Base-by-base conservation (phyloP, 2,113 vertebrate species). In the Nerophis ophidion region DNA sequence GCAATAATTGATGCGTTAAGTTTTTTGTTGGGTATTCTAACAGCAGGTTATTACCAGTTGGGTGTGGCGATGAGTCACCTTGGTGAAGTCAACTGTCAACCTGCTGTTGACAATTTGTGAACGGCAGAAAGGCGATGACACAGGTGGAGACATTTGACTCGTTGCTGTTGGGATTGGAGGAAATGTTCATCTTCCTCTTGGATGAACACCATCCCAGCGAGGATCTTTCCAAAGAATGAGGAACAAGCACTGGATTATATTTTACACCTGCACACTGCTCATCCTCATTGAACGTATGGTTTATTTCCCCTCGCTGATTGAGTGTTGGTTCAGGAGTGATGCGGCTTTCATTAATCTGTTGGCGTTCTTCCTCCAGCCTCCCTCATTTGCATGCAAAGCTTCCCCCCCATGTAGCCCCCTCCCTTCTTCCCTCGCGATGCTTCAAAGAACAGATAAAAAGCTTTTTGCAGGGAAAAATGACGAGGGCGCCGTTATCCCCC, bases 301-400 rank as follows among this genome's bases (percentile, higher is more conserved):
- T 48, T 51, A 49, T 70, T 35, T 63, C 50, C 70, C 58, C 15
- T 47, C 40, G 69, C 56, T 42, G 48, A 5, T 42, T 26, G 19
- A 35, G 36, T 54, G 51, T 66, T 50, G 10, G 48, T 53, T 58
- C 14, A 9, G 47, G 9, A 60, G 61, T 3, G 46, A 57, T 47
- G 45, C 44, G 58, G 55, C 55, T 68, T 77, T 69, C 57, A 63
- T 81, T 78, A 75, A 81, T 81, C 63, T 60, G 50, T 33, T 26
- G 26, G 26, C 26, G 26, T 26, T 26, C 26, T 0, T 26, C 26
- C 52, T 63, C 49, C 60, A n/a, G 8, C 19, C 48, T 49, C 72
- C 61, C 69, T 81, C 67, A 77, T 81, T 81, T 72, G 65, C 63
- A 81, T 79, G 70, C 74, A 73, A 66, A 75, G 67, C 71, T 57